A percentile compares a stretch with the other conserved stretches of the same genome.
These are phyloP conservation scores for Siphamia tubifer DNA, from an alignment of 2,113 vertebrate genomes.

Conservation along the genomic window DNA sequence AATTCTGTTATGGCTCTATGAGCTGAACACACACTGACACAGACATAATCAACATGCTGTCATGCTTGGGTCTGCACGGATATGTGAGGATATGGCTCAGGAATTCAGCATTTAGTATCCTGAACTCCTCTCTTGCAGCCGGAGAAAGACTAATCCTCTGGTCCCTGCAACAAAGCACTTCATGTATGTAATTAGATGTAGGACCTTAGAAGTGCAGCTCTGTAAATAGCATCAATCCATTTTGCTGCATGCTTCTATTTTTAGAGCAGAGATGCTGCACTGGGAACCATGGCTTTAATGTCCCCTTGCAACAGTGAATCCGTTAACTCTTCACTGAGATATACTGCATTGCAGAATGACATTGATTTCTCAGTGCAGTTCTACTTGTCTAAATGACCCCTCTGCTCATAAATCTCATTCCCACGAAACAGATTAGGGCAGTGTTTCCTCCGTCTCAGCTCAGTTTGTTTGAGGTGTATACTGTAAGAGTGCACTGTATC, in stretches of 20 bases:
- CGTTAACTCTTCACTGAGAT: constrained; percentile 62
- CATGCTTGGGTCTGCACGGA: constrained; percentile 14
- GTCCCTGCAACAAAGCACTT: background rate
- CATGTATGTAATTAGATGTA: constrained; percentile 43
- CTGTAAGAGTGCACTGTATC: background rate
- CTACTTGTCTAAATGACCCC: constrained; percentile 19
- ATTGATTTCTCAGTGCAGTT: constrained; percentile 36
- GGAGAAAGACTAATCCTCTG: background rate
- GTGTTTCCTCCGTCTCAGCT: background rate
- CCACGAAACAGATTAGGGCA: background rate
- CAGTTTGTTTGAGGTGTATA: background rate
- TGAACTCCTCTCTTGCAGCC: background rate
- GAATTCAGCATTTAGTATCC: background rate
- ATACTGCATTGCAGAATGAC: constrained; percentile 52
- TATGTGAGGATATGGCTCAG: constrained; percentile 17
- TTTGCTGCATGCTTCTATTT: constrained; percentile 82
- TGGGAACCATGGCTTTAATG: constrained; percentile 70
- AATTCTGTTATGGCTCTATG: background rate
- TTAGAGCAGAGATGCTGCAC: constrained; percentile 77
- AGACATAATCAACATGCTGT: constrained; percentile 7
- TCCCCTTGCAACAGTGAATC: constrained; percentile 65
- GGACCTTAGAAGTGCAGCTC: constrained; percentile 52
- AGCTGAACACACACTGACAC: background rate
- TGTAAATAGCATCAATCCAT: constrained; percentile 78
- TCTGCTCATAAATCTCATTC: constrained; percentile 44